Evolutionary conservation across 2,888 invertebrate genomes (phyloP).

Genomic region (Apomyelois bistriatella): DNA sequence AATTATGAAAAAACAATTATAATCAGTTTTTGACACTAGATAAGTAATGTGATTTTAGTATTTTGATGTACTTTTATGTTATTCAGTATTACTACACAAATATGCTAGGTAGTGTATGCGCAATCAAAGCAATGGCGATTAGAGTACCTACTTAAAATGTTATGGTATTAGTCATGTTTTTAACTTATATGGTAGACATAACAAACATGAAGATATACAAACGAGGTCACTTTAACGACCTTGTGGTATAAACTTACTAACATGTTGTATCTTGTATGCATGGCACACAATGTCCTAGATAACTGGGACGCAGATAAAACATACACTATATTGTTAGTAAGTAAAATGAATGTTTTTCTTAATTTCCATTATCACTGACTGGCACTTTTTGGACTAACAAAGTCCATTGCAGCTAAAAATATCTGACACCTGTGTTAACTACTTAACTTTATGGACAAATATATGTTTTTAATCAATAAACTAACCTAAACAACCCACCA

Average conservation of each 20-base stretch:
- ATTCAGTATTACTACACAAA: background rate
- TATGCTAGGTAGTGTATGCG: background rate
- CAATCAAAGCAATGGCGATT: background rate
- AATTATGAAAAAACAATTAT: background rate
- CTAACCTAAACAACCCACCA: too few relatives aligned
- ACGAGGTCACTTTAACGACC: background rate
- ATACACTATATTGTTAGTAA: too few relatives aligned
- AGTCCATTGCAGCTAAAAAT: too few relatives aligned
- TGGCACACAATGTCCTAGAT: background rate
- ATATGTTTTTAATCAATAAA: too few relatives aligned
- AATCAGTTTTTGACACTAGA: background rate
- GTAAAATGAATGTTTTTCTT: too few relatives aligned
- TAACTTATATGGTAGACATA: background rate
- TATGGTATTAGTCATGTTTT: background rate
- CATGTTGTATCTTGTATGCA: background rate
- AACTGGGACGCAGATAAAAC: too few relatives aligned
- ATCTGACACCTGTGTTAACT: too few relatives aligned
- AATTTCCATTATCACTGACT: too few relatives aligned
- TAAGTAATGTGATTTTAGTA: background rate
- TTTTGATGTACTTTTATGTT: background rate
- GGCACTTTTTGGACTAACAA: too few relatives aligned
- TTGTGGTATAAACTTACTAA: background rate
- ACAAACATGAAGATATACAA: background rate
- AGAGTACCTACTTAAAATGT: background rate
- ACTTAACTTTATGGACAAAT: too few relatives aligned